Evolutionary conservation across 2,113 vertebrate species (phyloP), one percentile per base, ranked within the genome.

Genomic region (Dinomys branickii): DNA sequence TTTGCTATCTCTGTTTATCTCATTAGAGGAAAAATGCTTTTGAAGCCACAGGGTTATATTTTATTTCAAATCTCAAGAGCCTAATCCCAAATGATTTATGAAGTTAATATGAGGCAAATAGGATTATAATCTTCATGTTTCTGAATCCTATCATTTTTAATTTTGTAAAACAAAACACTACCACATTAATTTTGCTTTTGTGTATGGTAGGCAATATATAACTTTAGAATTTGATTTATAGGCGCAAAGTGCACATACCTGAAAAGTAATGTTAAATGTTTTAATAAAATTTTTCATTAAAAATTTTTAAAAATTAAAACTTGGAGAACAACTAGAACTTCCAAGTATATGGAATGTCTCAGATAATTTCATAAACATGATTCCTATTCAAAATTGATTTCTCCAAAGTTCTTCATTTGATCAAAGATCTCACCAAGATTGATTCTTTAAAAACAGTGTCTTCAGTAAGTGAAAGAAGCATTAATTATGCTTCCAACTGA

Each of bases 1-100:
- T 96, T 96, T 97, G 97, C 94, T 91, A 97, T 95, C 89, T 94
- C 83, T 94, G 94, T 96, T 98, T 97, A 97, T 82, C 95, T 97
- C 97, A 96, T 96, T 94, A 97, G 47, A 92, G 58, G 81, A 77
- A 96, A 96, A 97, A 90, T 94, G 91, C 67, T 94, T 97, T 81
- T 87, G 82, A 97, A 97, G 95, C 61, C 75, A 85, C 80, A 94
- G 92, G 94, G 80, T 94, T 58, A 83, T 90, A 75, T 78, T 97
- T 92, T 97, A 96, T 90, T 94, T 94, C 95, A 94, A 71, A 82
- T 95, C 83, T 92, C 85, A 94, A 94, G 77, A 83, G 97, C 92
- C 69, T 88, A 97, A 44, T 94, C 86, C 63, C 96, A 90, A 92
- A 56, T 93, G 88, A 96, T 69, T 97, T 95, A 91, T 44, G 50